Evolutionary conservation across 2,797 vertebrate species (phyloP).

Genomic region (Silurus lanzhouensis): DNA sequence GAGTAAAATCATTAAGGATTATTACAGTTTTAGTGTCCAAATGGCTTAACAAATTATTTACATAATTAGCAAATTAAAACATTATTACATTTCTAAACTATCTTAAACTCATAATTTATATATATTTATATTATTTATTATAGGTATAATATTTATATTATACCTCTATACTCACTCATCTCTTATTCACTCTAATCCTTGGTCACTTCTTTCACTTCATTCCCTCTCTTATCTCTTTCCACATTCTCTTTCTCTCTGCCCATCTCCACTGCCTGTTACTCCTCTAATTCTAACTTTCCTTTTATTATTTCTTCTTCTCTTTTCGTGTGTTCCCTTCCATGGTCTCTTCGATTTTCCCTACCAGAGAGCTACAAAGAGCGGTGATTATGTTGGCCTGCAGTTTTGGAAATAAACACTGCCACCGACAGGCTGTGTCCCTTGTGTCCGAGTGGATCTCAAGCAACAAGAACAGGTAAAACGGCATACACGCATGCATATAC

Average conservation of each 20-base stretch:
- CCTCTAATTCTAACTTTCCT: not conserved
- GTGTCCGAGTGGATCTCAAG: conserved; percentile 99
- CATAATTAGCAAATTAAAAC: too few species aligned
- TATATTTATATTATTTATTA: too few species aligned
- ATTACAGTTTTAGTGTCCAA: not conserved
- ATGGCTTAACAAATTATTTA: not conserved
- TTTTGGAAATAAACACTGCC: conserved; percentile 96
- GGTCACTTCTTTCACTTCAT: not conserved
- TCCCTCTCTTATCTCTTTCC: not conserved
- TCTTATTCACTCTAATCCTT: not conserved
- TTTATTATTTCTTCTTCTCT: conserved; percentile 10
- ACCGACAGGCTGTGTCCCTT: conserved; percentile 89
- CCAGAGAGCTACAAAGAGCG: conserved; percentile 90
- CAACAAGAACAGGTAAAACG: conserved; percentile 89
- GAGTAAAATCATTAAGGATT: not conserved
- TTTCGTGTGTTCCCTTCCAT: not conserved
- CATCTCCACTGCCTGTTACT: not conserved
- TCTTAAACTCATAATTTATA: not conserved
- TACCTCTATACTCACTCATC: not conserved
- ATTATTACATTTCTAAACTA: too few species aligned
- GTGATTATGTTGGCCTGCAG: conserved; percentile 97
- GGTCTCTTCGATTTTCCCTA: not conserved
- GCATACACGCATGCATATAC: not conserved
- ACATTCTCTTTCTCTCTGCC: not conserved
- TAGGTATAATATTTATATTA: not conserved